Evolutionary conservation across 2,888 invertebrate species (phyloP), one percentile per base, ranked within the genome.

Genomic region (Microctonus hyperodae): DNA sequence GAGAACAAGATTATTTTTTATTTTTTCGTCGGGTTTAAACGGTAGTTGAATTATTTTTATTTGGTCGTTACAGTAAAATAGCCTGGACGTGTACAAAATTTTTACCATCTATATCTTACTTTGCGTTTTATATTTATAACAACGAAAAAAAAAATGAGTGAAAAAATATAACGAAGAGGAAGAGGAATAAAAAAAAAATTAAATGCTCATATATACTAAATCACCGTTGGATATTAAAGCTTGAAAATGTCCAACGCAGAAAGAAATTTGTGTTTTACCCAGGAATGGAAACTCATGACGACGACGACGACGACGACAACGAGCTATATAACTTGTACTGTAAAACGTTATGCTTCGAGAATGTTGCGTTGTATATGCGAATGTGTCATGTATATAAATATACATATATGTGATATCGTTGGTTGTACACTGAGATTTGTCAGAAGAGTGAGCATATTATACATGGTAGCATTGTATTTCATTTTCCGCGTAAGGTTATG

Each of bases 271-370:
- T 66, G 66, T 67, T 68, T 64, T 61, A 64, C 55, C 56, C 66
- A 66, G 64, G 68, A 67, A 70, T 70, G 64, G 70, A 70, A 68
- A 68, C 66, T 70, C 66, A 23, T 33, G 33, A 33, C 16, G n/a
- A 55, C 28, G 44, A 44, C n/a, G n/a, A n/a, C n/a, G n/a, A n/a
- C n/a, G n/a, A n/a, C 37, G n/a, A 37, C 37, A n/a, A 37, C 44
- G 44, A n/a, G 44, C 44, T 16, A 25, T 55, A 55, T 55, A 55
- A 55, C 33, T 55, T 55, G 55, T 7, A 20, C n/a, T 28, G 31
- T 55, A 55, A 55, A 55, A 33, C 28, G 31, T 55, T 55, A 33
- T 55, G 55, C 33, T 31, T 55, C 33, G 16, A 33, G 20, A 13
- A 28, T 28, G 55, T 31, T 44, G 16, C 16, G 44, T 44, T n/a